A percentile compares a stretch with the other conserved stretches of the same genome.
Conservation (phyloP, 2,888 invertebrate genomes). For the Scaptomyza reducta region DNA sequence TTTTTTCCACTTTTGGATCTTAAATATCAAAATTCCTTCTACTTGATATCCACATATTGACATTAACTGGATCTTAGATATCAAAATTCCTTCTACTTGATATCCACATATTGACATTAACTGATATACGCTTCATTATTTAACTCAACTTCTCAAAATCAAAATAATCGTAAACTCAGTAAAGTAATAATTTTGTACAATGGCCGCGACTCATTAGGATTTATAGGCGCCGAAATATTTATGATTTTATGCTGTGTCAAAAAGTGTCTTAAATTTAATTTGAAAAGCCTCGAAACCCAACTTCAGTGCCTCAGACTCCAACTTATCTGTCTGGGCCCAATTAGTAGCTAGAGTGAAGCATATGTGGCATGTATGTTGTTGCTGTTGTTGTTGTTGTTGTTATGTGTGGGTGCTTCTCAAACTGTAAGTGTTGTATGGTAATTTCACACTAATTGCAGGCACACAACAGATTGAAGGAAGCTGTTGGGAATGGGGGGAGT, state of each 20-base stretch:
- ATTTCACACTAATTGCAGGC: constrained; percentile 57
- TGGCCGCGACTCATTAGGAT: constrained; percentile 62
- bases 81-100: neutral
- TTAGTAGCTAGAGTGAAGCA: constrained; percentile 30
- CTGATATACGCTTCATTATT: neutral
- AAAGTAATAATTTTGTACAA: constrained; percentile 45
- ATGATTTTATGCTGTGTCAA: constrained; percentile 49
- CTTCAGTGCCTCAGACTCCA: neutral
- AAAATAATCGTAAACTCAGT: fast-evolving
- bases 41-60: too few relatives aligned
- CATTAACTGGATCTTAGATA: too few relatives aligned
- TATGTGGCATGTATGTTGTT: constrained; percentile 29
- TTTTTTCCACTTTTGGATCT: too few relatives aligned
- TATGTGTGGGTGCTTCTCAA: constrained; percentile 7
- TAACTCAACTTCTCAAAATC: neutral
- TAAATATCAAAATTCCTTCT: too few relatives aligned
- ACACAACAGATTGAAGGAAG: neutral
- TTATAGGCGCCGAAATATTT: constrained; percentile 65
- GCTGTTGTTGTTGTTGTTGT: too few relatives aligned
- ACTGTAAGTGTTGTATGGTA: constrained; percentile 10
- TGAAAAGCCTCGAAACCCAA: neutral
- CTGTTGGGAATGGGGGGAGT: constrained; percentile 1
- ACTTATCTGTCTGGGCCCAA: constrained; percentile 22
- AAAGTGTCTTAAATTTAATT: constrained; percentile 34
- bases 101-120: neutral